phyloP scores from a whole-genome alignment of 1,140 invertebrate species.

The Drosophila carrolli region DNA sequence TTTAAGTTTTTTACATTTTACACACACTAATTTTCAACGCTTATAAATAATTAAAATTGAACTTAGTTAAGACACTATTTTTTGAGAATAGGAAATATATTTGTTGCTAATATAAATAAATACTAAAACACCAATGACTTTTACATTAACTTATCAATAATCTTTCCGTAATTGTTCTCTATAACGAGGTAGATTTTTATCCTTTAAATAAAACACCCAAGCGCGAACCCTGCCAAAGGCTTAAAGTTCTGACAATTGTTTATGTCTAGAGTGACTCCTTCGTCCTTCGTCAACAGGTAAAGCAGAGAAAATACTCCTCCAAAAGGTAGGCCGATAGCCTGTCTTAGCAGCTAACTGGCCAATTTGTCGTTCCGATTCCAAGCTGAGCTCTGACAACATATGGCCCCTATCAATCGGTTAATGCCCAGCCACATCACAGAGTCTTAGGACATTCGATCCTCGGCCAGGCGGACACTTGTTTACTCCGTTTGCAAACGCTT shows the following conservation, averaged over 20 bases:
- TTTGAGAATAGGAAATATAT: no score
- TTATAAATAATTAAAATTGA: no score
- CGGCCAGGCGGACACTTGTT: conserved; percentile 21
- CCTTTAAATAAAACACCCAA: no score
- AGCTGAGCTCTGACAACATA: conserved; percentile 23
- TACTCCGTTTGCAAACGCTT: conserved; percentile 30
- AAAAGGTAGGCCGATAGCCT: not conserved
- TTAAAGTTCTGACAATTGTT: not conserved
- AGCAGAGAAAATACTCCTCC: no score
- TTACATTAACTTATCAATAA: no score
- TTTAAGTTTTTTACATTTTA: no score
- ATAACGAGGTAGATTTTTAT: no score
- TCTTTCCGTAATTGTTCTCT: no score
- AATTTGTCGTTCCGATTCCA: conserved; percentile 6
- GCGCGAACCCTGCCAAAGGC: not conserved
- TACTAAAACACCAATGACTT: no score
- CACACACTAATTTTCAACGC: no score
- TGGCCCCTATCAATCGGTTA: conserved; percentile 32
- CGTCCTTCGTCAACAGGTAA: not conserved
- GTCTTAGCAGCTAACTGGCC: not conserved
- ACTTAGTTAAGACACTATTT: no score
- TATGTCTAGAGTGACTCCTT: not conserved
- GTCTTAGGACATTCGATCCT: conserved; percentile 27
- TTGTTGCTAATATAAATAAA: no score
- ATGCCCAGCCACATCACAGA: conserved; percentile 14